Base-by-base conservation (phyloP, 2,888 invertebrate genomes). In the Amblyteles armatorius region DNA sequence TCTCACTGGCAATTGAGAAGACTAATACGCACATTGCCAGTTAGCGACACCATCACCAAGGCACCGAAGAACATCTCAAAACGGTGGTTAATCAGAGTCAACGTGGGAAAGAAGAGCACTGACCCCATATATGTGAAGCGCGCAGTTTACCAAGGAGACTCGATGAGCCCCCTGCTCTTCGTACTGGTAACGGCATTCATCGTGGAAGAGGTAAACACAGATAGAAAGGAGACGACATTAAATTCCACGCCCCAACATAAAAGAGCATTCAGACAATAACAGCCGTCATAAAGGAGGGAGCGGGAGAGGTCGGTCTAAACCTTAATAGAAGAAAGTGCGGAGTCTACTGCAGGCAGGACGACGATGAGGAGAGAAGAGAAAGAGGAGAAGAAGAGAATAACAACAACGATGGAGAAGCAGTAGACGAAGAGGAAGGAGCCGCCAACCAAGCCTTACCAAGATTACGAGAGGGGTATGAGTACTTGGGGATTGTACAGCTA, bases 141-240 rank as follows among this genome's bases (percentile, higher is more conserved):
- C 11, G 84, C 80, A 0, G 78, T 87, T 0, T 81, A 84, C 19
- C 84, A 87, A 29, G 85, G 86, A 0, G 85, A 86, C 55, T 36
- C 83, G 0, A 81, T 86, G 57, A 87, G 85, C 19, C 80, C 86
- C 0, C 74, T 85, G 16, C n/a, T 87, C 2, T 87, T 87, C 29
- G 19, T 87, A 1, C 2, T 40, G 2, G 11, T 40, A 2, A 40
- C 40, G 1, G 9, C 40, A 9, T 40, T 40, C 11, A 40, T 40
- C 1, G 9, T 40, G 1, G 40, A 40, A 1, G 40, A 40, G 9
- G 40, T 40, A 9, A 40, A 40, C 40, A 9, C 9, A 7, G 40
- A 40, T 1, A 40, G 40, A 11, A 40, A 9, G 9, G 40, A 11
- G 40, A 40, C 11, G 40, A 40, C 40, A 40, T 40, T 0, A 40